Percentiles rank a stretch among this genome's conserved stretches.
Conservation (phyloP, 30 jellyfish, hydroid and myxozoan species). For the Pseudorhiza aurosa region DNA sequence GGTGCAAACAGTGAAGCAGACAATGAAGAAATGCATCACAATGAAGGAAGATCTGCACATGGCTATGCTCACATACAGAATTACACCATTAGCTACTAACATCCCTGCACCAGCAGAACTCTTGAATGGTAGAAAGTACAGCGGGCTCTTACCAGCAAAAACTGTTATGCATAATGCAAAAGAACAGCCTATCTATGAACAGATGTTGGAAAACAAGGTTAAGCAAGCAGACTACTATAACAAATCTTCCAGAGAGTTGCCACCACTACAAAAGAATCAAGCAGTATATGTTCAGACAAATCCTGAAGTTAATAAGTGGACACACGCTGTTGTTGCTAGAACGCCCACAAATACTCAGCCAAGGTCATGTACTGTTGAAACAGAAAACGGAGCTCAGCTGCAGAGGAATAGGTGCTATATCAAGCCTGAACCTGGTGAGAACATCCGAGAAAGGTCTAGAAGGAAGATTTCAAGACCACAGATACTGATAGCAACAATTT, state of each 20-base stretch:
- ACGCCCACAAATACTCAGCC: background rate
- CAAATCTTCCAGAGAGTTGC: conserved; percentile 2
- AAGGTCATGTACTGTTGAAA: background rate
- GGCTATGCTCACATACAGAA: conserved; percentile 35
- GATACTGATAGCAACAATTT: conserved; percentile 1
- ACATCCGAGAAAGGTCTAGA: conserved; percentile 2
- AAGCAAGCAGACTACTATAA: background rate
- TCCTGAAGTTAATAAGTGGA: background rate
- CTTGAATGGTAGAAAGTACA: background rate
- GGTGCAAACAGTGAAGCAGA: conserved; percentile 21
- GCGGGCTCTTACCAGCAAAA: background rate
- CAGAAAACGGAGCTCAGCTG: background rate
- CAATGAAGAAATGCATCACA: background rate
- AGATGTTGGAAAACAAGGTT: background rate
- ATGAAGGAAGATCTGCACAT: conserved; percentile 20
- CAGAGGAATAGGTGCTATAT: background rate
- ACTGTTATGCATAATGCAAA: background rate
- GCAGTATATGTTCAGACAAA: conserved; percentile 1
- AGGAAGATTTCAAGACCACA: background rate
- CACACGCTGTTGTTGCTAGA: background rate
- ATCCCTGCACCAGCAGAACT: conserved; percentile 31
- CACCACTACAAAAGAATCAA: background rate
- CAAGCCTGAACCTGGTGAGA: background rate
- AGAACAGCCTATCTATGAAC: background rate
- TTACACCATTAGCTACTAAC: conserved; percentile 21